Base-by-base conservation (phyloP, 2,888 invertebrate genomes). In the Ormyrus rosae region DNA sequence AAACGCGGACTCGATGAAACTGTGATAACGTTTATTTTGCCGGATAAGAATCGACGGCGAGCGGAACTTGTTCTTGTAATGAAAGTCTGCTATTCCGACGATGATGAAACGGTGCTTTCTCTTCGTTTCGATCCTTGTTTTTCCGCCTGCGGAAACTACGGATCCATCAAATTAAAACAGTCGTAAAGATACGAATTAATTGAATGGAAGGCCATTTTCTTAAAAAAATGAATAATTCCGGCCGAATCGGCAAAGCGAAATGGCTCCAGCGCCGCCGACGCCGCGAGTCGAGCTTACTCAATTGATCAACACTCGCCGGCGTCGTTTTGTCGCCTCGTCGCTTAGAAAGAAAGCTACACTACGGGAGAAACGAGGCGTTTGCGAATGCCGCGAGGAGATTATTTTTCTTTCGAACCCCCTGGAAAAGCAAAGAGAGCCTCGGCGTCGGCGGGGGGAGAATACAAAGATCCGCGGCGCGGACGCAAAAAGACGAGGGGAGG, bases 321-420 rank as follows among this genome's bases (percentile, higher is more conserved):
- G 19, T 48, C 7, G 53, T 45, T 55, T 19, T 4, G 34, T 34
- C 34, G 34, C 34, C 34, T 61, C 13, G 13, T 34, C 6, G 34
- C 34, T 58, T 50, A 70, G 46, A 65, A 69, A 64, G 51, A 64
- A 13, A 61, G 48, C 9, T 34, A 56, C 55, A 48, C 11, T 74
- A 53, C 34, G 55, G 7, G 53, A 65, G 74, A 45, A 56, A 56
- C 55, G 61, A 8, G 11, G 45, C 19, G 10, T n/a, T 34, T 50
- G 19, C 34, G 53, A 71, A 74, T 56, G 78, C 70, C 80, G 73
- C 78, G 61, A 78, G 75, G 63, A 73, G 78, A 82, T 78, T 75
- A 81, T 78, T 78, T 80, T 72, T 78, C 76, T 74, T 81, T 82
- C 81, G 81, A 78, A 81, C 76, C 34, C 34, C 81, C 19, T 65